Percentiles rank a stretch among this genome's conserved stretches.
Conservation (phyloP, 2,113 vertebrate species). For the Cnemophilus loriae region DNA sequence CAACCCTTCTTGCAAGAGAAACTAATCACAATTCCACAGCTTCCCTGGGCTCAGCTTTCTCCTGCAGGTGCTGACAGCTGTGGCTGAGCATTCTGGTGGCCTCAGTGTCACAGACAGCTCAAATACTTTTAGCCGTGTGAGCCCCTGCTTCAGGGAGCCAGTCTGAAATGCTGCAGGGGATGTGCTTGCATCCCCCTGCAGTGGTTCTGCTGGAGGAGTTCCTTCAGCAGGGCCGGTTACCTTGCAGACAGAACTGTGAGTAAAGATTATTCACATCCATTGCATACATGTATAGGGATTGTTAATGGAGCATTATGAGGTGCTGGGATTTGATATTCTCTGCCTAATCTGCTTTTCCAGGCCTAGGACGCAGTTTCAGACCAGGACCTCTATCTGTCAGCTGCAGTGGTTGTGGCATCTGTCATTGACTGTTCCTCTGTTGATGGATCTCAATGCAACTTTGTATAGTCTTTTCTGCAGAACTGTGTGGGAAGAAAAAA, state of each 20-base stretch:
- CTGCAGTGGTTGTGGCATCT: not conserved
- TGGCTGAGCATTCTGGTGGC: not conserved
- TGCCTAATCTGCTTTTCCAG: not conserved
- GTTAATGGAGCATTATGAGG: not conserved
- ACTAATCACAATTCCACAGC: not conserved
- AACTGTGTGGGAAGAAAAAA: not conserved
- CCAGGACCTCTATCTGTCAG: not conserved
- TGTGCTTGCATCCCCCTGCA: not conserved
- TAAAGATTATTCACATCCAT: not conserved
- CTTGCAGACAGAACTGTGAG: fast-evolving
- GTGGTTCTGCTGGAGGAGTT: not conserved
- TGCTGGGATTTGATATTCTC: not conserved
- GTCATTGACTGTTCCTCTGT: not conserved
- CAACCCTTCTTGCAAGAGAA: not conserved
- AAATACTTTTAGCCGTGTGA: not conserved
- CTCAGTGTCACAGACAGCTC: not conserved
- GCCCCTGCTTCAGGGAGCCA: not conserved
- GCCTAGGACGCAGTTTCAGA: not conserved
- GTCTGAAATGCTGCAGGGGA: not conserved
- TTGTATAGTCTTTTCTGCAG: not conserved
- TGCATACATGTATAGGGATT: not conserved
- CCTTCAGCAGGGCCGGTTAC: not conserved
- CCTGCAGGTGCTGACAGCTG: not conserved
- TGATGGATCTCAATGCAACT: not conserved
- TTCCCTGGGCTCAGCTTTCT: not conserved